phyloP scores from a whole-genome alignment of 1,140 invertebrate species.

The Zaprionus kolodkinae region DNA sequence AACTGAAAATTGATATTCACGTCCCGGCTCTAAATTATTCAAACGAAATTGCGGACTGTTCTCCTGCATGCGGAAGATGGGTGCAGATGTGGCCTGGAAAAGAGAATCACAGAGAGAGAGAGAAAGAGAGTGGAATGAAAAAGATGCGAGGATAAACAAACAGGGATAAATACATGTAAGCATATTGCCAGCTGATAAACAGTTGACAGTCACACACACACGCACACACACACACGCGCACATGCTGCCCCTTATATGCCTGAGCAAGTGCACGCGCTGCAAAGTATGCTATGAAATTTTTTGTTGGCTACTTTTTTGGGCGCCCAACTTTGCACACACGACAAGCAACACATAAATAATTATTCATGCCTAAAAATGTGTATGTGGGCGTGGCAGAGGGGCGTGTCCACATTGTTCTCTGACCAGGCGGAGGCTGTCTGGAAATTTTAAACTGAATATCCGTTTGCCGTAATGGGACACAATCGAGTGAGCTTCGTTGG shows the following conservation, averaged over 20 bases:
- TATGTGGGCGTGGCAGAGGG: background rate
- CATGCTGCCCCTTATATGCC: conserved; percentile 44
- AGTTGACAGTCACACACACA: conserved; percentile 30
- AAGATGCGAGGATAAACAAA: conserved; percentile 20
- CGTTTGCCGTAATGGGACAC: conserved; percentile 80
- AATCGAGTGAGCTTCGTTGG: conserved; percentile 82
- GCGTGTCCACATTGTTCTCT: conserved; percentile 38
- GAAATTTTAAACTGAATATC: conserved; percentile 81
- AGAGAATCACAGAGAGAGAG: conserved; percentile 8
- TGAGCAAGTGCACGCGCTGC: conserved; percentile 32
- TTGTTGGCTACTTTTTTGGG: conserved; percentile 65
- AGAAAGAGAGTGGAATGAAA: background rate
- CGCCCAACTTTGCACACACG: conserved; percentile 18
- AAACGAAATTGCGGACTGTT: conserved; percentile 88
- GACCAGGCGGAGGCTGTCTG: conserved; percentile 53
- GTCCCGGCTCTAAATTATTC: conserved; percentile 87
- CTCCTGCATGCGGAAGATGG: conserved; percentile 87
- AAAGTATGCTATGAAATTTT: conserved; percentile 56
- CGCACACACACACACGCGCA: conserved; percentile 11
- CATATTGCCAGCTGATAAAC: conserved; percentile 28
- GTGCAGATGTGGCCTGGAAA: conserved; percentile 84
- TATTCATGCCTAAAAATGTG: conserved; percentile 71
- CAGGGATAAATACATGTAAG: conserved; percentile 22
- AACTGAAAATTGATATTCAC: conserved; percentile 88
- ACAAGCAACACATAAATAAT: conserved; percentile 72